Conservation (phyloP, 2,888 invertebrate genomes). For the Anticlea derivata region DNA sequence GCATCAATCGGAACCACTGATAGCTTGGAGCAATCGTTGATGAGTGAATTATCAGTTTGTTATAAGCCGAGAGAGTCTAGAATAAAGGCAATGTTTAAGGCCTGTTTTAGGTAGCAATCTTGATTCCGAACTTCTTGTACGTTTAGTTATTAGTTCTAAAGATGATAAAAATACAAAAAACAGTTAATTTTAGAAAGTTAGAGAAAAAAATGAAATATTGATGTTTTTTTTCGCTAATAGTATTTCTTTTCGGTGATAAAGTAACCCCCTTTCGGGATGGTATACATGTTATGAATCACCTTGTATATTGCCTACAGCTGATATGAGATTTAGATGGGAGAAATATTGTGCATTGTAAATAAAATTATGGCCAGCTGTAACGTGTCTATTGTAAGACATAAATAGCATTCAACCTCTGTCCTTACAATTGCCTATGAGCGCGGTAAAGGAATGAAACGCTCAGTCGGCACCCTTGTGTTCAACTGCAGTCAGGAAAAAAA, state of each 20-base stretch:
- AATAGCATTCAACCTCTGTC: slow-evolving; percentile 12
- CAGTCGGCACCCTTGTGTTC: background rate
- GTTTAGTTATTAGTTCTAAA: too few species aligned
- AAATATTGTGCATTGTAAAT: slow-evolving; percentile 12
- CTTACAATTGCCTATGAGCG: background rate
- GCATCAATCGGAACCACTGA: slow-evolving; percentile 12
- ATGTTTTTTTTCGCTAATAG: too few species aligned
- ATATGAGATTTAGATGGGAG: background rate
- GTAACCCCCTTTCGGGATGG: too few species aligned
- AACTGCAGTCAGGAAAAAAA: background rate
- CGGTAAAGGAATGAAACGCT: slow-evolving; percentile 1
- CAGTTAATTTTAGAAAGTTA: too few species aligned
- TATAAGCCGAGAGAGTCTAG: too few species aligned
- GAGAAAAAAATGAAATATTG: too few species aligned
- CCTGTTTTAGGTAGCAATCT: too few species aligned
- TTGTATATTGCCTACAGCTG: background rate
- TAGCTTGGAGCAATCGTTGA: slow-evolving; percentile 2
- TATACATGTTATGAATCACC: too few species aligned
- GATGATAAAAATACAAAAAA: too few species aligned
- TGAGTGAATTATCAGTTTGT: slow-evolving; percentile 8
- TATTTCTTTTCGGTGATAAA: too few species aligned
- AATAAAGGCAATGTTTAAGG: too few species aligned
- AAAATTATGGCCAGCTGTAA: slow-evolving; percentile 12
- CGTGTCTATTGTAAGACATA: slow-evolving; percentile 19
- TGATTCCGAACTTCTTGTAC: too few species aligned